Evolutionary conservation across 1,140 invertebrate species (phyloP).

Genomic region (Phocides pigmalion): DNA sequence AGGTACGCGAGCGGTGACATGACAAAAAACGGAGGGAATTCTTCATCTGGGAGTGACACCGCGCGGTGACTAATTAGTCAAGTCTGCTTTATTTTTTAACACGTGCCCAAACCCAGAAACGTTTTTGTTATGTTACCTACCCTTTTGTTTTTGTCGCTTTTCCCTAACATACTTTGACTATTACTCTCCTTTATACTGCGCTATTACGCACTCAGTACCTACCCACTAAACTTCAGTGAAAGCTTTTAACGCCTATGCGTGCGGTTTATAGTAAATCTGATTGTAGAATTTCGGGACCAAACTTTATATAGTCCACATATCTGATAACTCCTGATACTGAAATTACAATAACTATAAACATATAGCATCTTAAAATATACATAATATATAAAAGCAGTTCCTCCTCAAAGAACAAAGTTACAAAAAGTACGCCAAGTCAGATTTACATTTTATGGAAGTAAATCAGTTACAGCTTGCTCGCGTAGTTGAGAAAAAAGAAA

Average conservation of each 20-base stretch:
- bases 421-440: background rate
- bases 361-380: too few relatives aligned
- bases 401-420: background rate
- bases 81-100: conserved; percentile 27
- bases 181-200: too few relatives aligned
- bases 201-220: background rate
- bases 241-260: background rate
- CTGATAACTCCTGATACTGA: too few relatives aligned
- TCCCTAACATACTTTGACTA: background rate
- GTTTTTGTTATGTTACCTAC: conserved; percentile 12
- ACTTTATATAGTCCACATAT: too few relatives aligned
- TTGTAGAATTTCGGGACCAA: background rate
- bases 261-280: background rate
- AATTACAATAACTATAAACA: too few relatives aligned
- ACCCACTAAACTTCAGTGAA: background rate
- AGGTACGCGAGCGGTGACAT: background rate
- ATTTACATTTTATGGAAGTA: background rate
- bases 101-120: conserved; percentile 13
- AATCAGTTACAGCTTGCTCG: conserved; percentile 1
- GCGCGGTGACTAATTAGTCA: conserved; percentile 25
- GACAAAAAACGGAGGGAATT: conserved; percentile 21
- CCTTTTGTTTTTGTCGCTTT: conserved; percentile 12
- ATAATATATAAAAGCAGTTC: background rate
- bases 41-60: conserved; percentile 24
- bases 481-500: conserved; percentile 10